A percentile compares a stretch with the other conserved stretches of the same genome.
These are phyloP conservation scores for Hydrolagus affinis DNA, from an alignment of 2,113 vertebrate genomes.

Conservation along the genomic window DNA sequence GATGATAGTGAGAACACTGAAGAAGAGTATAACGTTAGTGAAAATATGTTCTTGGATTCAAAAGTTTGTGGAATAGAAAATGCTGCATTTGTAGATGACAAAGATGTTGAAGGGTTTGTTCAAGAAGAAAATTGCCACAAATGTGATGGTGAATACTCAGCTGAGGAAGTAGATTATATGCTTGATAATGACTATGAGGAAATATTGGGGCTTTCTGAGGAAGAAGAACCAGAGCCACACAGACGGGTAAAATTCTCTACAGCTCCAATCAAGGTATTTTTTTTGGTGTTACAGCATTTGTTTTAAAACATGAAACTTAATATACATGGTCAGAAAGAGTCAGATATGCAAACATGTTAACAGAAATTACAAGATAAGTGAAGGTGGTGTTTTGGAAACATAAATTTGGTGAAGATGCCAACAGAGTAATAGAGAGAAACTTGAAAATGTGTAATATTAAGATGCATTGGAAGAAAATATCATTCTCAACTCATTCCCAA, in stretches of 20 bases:
- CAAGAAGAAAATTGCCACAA: slow-evolving; percentile 40
- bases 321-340: no score
- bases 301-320: no score
- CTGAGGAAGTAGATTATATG: slow-evolving; percentile 51
- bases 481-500: neutral
- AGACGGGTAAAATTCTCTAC: slow-evolving; percentile 77
- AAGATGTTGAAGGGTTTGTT: slow-evolving; percentile 50
- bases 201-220: slow-evolving; percentile 72
- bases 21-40: slow-evolving; percentile 40
- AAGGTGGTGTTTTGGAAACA: no score
- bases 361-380: no score
- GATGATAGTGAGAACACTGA: slow-evolving; percentile 43
- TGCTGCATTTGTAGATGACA: slow-evolving; percentile 76
- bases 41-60: slow-evolving; percentile 43
- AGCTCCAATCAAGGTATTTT: slow-evolving; percentile 70
- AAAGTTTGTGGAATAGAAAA: slow-evolving; percentile 76
- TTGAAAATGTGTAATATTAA: neutral
- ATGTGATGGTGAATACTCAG: slow-evolving; percentile 44
- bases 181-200: slow-evolving; percentile 65
- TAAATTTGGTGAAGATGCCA: no score
- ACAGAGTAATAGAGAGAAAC: neutral
- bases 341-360: no score
- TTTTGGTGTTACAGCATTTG: neutral
- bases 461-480: neutral
- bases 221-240: slow-evolving; percentile 61